Percentiles rank a stretch among this genome's conserved stretches.
These are phyloP conservation scores for Porites evermanni DNA, from an alignment of 92 coral and sea anemone species.

Conservation along the genomic window DNA sequence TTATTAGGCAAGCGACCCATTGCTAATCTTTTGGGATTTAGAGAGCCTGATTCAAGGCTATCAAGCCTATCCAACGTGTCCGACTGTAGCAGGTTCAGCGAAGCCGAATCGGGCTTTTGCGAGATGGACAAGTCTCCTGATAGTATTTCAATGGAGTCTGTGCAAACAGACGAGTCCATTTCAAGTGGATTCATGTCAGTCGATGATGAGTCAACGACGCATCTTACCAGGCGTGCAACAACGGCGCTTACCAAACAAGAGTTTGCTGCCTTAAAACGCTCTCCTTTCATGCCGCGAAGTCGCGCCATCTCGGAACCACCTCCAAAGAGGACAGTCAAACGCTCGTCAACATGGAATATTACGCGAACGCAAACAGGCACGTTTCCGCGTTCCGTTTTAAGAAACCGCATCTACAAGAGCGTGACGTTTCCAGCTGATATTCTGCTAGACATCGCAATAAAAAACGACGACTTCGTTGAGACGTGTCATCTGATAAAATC, in stretches of 20 bases:
- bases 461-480: conserved; percentile 83
- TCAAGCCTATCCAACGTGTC: conserved; percentile 78
- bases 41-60: conserved; percentile 60
- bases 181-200: conserved; percentile 34
- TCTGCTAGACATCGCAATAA: conserved; percentile 71
- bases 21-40: conserved; percentile 41
- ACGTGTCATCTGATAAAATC: conserved; percentile 87
- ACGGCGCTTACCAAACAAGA: conserved; percentile 66
- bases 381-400: conserved; percentile 9
- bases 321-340: conserved; percentile 1
- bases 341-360: conserved; percentile 32
- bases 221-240: conserved; percentile 62
- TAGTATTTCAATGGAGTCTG: conserved; percentile 50
- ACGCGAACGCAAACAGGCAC: neutral
- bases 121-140: conserved; percentile 61
- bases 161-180: conserved; percentile 35
- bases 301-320: conserved; percentile 37
- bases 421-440: conserved; percentile 76
- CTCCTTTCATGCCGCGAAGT: neutral
- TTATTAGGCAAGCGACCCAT: conserved; percentile 35
- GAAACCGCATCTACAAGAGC: conserved; percentile 41
- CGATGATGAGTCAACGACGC: conserved; percentile 5
- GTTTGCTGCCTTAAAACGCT: conserved; percentile 36
- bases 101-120: conserved; percentile 74
- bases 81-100: conserved; percentile 71